These are phyloP conservation scores for Anoncus sp. DNA, from an alignment of 2,888 invertebrate species.

Conservation along the genomic window DNA sequence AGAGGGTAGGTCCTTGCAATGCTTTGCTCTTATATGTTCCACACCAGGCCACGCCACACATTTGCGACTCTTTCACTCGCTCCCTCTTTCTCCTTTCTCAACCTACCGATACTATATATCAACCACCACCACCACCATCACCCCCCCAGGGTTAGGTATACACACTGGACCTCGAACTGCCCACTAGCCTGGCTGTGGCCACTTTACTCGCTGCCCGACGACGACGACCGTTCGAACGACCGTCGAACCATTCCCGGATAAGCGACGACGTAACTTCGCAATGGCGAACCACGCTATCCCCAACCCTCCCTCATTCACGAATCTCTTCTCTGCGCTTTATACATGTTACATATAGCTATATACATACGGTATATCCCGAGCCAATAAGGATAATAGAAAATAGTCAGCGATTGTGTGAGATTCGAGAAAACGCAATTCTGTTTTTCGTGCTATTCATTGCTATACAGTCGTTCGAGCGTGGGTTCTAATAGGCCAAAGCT, in stretches of 20 bases:
- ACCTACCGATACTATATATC: constrained; percentile 56
- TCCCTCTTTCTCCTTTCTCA: constrained; percentile 60
- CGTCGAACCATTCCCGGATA: constrained; percentile 63
- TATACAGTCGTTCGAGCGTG: constrained; percentile 6
- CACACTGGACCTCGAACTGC: constrained; percentile 56
- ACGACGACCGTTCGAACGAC: constrained; percentile 58
- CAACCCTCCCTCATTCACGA: constrained; percentile 46
- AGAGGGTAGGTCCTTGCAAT: constrained; percentile 62
- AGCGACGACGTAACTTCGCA: constrained; percentile 55
- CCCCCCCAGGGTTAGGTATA: constrained; percentile 24
- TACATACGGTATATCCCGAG: constrained; percentile 1
- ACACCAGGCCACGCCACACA: constrained; percentile 68
- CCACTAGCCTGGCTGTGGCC: constrained; percentile 57
- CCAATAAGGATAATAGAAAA: constrained; percentile 70
- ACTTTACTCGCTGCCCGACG: constrained; percentile 41
- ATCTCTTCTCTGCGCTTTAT: constrained; percentile 31
- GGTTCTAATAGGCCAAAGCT: constrained; percentile 22
- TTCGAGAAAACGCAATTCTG: constrained; percentile 45
- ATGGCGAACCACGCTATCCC: constrained; percentile 46
- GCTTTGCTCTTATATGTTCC: constrained; percentile 59
- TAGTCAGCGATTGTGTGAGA: constrained; percentile 54
- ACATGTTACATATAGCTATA: not conserved
- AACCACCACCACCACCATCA: constrained; percentile 47
- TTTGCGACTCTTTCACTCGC: constrained; percentile 68
- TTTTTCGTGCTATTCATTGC: constrained; percentile 41